These are phyloP conservation scores for Stramonita haemastoma DNA, from an alignment of 2,888 invertebrate species.

Conservation along the genomic window DNA sequence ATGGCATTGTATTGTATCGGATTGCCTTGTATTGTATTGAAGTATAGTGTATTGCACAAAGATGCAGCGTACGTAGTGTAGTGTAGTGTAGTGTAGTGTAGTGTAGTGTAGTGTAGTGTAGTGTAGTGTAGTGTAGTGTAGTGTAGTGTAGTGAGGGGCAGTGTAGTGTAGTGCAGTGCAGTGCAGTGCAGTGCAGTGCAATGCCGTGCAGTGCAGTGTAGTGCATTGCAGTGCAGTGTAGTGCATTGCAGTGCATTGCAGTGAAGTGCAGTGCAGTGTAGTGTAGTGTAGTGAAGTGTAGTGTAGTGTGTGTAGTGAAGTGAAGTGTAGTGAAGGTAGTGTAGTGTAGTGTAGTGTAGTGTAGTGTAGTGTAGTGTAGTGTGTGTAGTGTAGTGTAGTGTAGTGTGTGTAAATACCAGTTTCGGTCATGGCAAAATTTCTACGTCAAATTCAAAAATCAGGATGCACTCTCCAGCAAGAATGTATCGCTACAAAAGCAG, in stretches of 20 bases:
- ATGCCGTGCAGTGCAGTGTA: not conserved
- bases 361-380: not conserved
- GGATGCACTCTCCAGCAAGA: too few relatives aligned
- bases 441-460: too few relatives aligned
- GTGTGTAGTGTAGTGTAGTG: not conserved
- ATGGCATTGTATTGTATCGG: not conserved
- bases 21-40: not conserved
- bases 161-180: not conserved
- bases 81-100: not conserved
- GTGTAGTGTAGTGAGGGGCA: not conserved
- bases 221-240: not conserved
- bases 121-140: not conserved
- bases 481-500: too few relatives aligned
- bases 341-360: not conserved
- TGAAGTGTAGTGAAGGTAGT: not conserved
- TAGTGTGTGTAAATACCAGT: not conserved
- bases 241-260: not conserved
- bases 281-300: not conserved
- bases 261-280: not conserved
- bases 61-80: not conserved
- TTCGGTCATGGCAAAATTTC: too few relatives aligned
- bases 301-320: not conserved
- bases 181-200: not conserved
- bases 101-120: not conserved
- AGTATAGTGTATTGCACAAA: not conserved